Percentiles rank a stretch among this genome's conserved stretches.
Evolutionary conservation across 2,888 invertebrate genomes (phyloP).

Genomic region (Ethmia dodecea): DNA sequence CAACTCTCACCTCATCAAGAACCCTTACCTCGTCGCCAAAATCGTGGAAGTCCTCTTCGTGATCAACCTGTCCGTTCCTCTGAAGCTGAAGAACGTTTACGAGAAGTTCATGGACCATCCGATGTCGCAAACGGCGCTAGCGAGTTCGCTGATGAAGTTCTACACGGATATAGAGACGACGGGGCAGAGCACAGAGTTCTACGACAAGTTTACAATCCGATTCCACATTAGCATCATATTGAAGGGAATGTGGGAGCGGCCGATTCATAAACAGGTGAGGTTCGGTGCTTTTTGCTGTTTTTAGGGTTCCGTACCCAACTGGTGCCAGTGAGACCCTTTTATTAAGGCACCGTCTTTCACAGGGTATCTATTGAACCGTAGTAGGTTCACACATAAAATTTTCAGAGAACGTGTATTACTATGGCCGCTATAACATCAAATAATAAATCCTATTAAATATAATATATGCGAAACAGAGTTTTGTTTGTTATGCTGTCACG

Average conservation of each 20-base stretch:
- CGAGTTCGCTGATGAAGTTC: constrained; percentile 97
- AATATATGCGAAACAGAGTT: no score
- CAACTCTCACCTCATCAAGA: constrained; percentile 93
- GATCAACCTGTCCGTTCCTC: constrained; percentile 82
- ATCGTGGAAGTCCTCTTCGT: constrained; percentile 94
- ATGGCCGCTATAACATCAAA: no score
- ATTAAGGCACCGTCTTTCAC: no score
- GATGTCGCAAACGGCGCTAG: constrained; percentile 83
- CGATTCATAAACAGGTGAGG: constrained; percentile 82
- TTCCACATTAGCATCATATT: constrained; percentile 98
- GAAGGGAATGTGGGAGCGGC: constrained; percentile 96
- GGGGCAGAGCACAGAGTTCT: constrained; percentile 98
- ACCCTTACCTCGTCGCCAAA: constrained; percentile 98
- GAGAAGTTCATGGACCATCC: constrained; percentile 92
- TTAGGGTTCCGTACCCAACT: no score
- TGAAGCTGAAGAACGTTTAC: constrained; percentile 78
- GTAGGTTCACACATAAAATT: no score
- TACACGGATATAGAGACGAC: constrained; percentile 99
- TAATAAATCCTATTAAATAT: no score
- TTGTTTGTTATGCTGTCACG: no score
- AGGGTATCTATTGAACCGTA: no score
- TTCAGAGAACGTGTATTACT: no score
- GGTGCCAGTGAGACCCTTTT: no score
- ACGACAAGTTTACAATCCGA: constrained; percentile 98
- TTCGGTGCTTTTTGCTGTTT: neutral